Evolutionary conservation across 2,888 invertebrate species (phyloP).

Genomic region (Drosophila nigricruria): DNA sequence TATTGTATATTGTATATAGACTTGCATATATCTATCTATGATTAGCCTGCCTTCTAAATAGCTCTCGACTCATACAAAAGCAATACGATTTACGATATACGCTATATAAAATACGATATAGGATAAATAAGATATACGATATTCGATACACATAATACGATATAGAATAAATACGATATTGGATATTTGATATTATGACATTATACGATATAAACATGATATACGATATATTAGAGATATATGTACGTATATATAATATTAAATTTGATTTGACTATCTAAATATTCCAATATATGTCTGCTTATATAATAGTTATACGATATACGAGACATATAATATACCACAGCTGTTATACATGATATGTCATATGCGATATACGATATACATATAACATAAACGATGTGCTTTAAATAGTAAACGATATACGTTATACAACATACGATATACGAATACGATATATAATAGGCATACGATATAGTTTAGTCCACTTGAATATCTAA

Average conservation of each 20-base stretch:
- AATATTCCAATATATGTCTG: not conserved
- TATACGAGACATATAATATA: not conserved
- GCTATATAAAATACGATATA: not conserved
- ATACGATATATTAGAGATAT: not conserved
- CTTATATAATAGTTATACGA: not conserved
- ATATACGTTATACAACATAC: not conserved
- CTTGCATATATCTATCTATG: no score
- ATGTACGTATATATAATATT: not conserved
- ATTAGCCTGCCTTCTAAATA: no score
- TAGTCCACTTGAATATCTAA: not conserved
- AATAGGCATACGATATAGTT: not conserved
- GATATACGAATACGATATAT: not conserved
- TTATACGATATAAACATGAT: not conserved
- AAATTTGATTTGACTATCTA: not conserved
- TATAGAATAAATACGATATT: not conserved
- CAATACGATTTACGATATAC: not conserved
- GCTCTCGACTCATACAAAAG: no score
- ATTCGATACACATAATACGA: not conserved
- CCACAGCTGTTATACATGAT: not conserved
- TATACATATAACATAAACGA: not conserved
- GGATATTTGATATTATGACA: not conserved
- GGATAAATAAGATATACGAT: not conserved
- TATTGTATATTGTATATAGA: not conserved
- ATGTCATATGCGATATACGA: not conserved
- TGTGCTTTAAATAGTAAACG: not conserved